phyloP scores from a whole-genome alignment of 2,797 vertebrate genomes.

The Paguma larvata region DNA sequence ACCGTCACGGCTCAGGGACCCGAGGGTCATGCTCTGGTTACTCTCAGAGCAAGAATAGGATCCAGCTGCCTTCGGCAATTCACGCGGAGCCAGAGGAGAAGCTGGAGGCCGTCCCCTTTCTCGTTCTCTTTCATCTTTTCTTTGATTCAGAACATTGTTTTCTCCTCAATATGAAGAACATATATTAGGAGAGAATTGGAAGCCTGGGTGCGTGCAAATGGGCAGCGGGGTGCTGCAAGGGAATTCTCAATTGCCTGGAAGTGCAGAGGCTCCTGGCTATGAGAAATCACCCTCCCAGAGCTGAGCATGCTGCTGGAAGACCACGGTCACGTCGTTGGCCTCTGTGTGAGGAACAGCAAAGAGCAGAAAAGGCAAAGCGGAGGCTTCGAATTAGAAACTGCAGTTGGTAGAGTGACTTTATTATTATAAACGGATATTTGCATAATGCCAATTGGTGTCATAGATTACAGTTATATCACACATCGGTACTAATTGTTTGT shows the following conservation, averaged over 20 bases:
- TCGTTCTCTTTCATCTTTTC: not conserved
- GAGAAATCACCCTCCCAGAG: rapidly evolving
- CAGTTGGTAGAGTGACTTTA: not conserved
- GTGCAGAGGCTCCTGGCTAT: not conserved
- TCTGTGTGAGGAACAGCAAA: not conserved
- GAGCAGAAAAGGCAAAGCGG: not conserved
- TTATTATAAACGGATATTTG: not conserved
- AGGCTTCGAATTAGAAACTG: not conserved
- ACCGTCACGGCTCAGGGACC: not conserved
- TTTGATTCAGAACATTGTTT: not conserved
- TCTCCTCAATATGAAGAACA: not conserved
- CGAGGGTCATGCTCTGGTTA: rapidly evolving
- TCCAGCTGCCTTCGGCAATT: rapidly evolving
- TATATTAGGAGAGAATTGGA: not conserved
- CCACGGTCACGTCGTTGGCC: not conserved
- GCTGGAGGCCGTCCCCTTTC: rapidly evolving
- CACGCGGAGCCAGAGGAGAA: not conserved
- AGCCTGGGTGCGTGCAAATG: not conserved
- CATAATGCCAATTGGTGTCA: not conserved
- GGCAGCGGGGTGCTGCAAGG: rapidly evolving
- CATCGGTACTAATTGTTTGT: not conserved
- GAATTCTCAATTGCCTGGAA: not conserved
- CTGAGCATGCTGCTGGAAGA: not conserved
- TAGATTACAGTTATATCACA: not conserved
- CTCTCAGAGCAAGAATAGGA: not conserved